A percentile compares a stretch with the other conserved stretches of the same genome.
Evolutionary conservation across 2,888 invertebrate genomes (phyloP).

Genomic region (Chaetogeoica ovagalla): DNA sequence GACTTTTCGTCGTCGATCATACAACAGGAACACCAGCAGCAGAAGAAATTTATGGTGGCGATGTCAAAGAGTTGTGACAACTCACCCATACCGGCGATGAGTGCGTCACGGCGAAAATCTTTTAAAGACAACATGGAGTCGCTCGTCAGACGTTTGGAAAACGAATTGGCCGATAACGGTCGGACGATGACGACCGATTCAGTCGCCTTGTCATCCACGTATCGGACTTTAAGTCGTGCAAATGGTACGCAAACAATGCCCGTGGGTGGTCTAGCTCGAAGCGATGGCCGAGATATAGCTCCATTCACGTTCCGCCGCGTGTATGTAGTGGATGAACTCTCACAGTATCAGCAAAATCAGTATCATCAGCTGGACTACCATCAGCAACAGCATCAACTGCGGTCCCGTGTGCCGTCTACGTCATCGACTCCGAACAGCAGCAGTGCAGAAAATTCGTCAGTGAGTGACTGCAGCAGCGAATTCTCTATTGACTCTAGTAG

Average conservation of each 20-base stretch:
- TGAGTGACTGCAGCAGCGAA: slow-evolving; percentile 61
- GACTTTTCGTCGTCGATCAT: background rate
- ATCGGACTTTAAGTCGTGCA: slow-evolving; percentile 56
- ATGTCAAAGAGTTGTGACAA: slow-evolving; percentile 51
- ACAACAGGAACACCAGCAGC: slow-evolving; percentile 26
- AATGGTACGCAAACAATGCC: slow-evolving; percentile 61
- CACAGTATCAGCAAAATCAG: slow-evolving; percentile 52
- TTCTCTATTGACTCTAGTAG: slow-evolving; percentile 63
- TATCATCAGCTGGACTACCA: slow-evolving; percentile 55
- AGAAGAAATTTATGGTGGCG: slow-evolving; percentile 53
- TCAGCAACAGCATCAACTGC: slow-evolving; percentile 58
- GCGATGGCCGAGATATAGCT: slow-evolving; percentile 6
- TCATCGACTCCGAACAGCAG: slow-evolving; percentile 49
- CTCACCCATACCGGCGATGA: slow-evolving; percentile 54
- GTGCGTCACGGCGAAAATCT: slow-evolving; percentile 59
- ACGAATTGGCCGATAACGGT: slow-evolving; percentile 25
- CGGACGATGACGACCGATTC: background rate
- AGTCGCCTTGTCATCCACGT: background rate
- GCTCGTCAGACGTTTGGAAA: slow-evolving; percentile 60
- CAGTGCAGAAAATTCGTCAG: slow-evolving; percentile 56
- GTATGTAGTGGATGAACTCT: slow-evolving; percentile 61
- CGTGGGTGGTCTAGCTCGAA: slow-evolving; percentile 58
- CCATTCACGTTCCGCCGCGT: slow-evolving; percentile 61
- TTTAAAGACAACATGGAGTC: slow-evolving; percentile 62
- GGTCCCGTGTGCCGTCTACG: slow-evolving; percentile 53